Evolutionary conservation across 30 jellyfish, hydroid and myxozoan species (phyloP), one percentile per base, ranked within the genome.

Genomic region (Cassiopea xamachana): DNA sequence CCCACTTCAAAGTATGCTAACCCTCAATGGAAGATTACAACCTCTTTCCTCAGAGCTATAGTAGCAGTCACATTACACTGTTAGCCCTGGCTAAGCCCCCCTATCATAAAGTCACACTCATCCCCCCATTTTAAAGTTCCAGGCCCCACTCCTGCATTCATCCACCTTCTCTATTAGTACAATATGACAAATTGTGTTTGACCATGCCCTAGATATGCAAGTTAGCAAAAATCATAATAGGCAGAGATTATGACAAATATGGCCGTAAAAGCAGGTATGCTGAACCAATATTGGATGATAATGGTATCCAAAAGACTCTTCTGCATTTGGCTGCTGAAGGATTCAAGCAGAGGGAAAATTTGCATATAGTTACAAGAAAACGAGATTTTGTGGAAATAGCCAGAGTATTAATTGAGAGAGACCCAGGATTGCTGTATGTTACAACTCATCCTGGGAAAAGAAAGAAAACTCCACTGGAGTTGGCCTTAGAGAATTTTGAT

Each of bases 291-390:
- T 39, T 48, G 7, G 70, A 67, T 48, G 82, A 62, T 10, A 84
- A 89, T n/a, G 93, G 94, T 7, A 75, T 90, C 49, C 64, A 46
- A 55, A 90, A 85, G 69, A 89, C 96, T 3, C 83, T 94, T 4
- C 87, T 94, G 73, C 98, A 94, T 77, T 62, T 90, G n/a, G 97
- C 96, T 5, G 98, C 98, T 5, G 96, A 94, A 44, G 95, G 95
- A 17, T 88, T 88, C 80, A 46, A 27, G 15, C 95, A 69, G 67
- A 51, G 90, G 72, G 83, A 80, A 7, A 80, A 60, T 43, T 58
- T 69, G 47, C 62, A 55, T 9, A 69, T 67, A 1, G 60, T 7
- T 13, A 72, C 87, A 39, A 45, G 87, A 7, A 69, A 88, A 70
- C 81, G 96, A 27, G 82, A 94, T 64, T 87, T 90, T 60, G 27